Conservation (phyloP, 2,888 invertebrate species). For the Amaurobius ferox region DNA sequence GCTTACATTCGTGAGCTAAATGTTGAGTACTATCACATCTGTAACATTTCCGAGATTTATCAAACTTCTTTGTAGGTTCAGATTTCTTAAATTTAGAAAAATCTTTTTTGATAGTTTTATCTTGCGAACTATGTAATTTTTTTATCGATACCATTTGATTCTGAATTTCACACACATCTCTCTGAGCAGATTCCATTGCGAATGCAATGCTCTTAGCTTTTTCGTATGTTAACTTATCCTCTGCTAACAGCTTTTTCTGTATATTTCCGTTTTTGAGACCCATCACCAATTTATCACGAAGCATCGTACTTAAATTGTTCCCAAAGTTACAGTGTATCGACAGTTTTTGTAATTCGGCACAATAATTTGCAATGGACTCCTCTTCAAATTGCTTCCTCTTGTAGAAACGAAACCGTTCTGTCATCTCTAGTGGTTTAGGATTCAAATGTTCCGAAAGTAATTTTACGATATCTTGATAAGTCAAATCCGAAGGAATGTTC, state of each 20-base stretch:
- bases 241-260: slow-evolving; percentile 25
- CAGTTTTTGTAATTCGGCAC: slow-evolving; percentile 47
- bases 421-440: slow-evolving; percentile 52
- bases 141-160: slow-evolving; percentile 51
- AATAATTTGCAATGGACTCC: slow-evolving; percentile 45
- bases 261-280: slow-evolving; percentile 44
- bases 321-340: slow-evolving; percentile 48
- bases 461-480: slow-evolving; percentile 49
- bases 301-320: slow-evolving; percentile 46
- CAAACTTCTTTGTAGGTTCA: slow-evolving; percentile 42
- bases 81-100: slow-evolving; percentile 50
- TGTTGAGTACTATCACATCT: slow-evolving; percentile 55
- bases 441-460: slow-evolving; percentile 50
- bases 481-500: slow-evolving; percentile 39
- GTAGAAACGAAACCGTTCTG: slow-evolving; percentile 48
- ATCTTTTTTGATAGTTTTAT: slow-evolving; percentile 42
- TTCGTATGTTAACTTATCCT: slow-evolving; percentile 8
- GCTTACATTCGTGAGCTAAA: slow-evolving; percentile 50
- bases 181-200: slow-evolving; percentile 54
- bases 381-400: slow-evolving; percentile 44
- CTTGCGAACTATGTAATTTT: slow-evolving; percentile 43
- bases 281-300: slow-evolving; percentile 49
- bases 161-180: slow-evolving; percentile 55
- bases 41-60: slow-evolving; percentile 53
- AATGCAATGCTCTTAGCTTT: slow-evolving; percentile 52